phyloP scores from a whole-genome alignment of 2,888 invertebrate genomes.

The Eretmocerus hayati region DNA sequence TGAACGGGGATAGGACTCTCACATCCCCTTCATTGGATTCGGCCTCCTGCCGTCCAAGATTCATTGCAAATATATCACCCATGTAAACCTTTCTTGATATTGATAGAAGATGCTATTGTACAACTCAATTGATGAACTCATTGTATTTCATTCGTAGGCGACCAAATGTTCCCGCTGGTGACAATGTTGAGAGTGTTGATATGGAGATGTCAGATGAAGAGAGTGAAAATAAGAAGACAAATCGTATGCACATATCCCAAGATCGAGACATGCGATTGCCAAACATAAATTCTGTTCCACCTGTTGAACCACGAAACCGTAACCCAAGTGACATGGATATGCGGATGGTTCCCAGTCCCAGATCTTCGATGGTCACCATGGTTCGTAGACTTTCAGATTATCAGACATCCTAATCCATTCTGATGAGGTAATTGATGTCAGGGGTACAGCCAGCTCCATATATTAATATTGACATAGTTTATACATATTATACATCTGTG shows the following conservation, averaged over 20 bases:
- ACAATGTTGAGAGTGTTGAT: conserved; percentile 74
- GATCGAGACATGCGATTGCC: conserved; percentile 39
- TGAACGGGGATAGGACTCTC: too few species aligned
- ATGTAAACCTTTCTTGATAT: too few species aligned
- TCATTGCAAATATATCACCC: too few species aligned
- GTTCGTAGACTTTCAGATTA: conserved; percentile 3
- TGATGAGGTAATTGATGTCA: too few species aligned
- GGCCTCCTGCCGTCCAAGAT: too few species aligned
- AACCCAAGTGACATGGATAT: conserved; percentile 45
- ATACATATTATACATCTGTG: too few species aligned
- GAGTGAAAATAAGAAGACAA: conserved; percentile 37
- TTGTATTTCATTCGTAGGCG: conserved; percentile 7
- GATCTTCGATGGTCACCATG: conserved; percentile 14
- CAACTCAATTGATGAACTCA: background rate
- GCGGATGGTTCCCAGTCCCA: conserved; percentile 40
- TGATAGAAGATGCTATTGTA: background rate
- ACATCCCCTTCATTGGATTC: too few species aligned
- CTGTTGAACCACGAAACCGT: conserved; percentile 41
- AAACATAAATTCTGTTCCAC: conserved; percentile 19
- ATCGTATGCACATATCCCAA: conserved; percentile 34
- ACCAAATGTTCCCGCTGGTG: conserved; percentile 40
- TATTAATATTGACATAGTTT: too few species aligned
- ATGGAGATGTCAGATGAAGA: conserved; percentile 80
- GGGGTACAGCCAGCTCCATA: too few species aligned
- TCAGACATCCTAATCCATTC: too few species aligned